Evolutionary conservation across 2,888 invertebrate genomes (phyloP), one percentile per base, ranked within the genome.

Genomic region (Lasioglossum vierecki): DNA sequence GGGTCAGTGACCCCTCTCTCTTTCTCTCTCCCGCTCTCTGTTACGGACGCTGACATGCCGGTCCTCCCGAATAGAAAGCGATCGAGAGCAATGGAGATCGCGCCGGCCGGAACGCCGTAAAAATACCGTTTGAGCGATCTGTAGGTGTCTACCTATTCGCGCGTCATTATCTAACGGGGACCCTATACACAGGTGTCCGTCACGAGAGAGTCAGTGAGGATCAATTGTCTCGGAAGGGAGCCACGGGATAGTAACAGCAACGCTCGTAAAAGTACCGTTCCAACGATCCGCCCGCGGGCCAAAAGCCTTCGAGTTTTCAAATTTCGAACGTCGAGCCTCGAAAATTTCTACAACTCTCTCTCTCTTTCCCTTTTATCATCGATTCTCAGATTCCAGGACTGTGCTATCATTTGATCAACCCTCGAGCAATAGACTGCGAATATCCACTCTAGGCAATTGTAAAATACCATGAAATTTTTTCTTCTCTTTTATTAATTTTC

Each of bases 1-100:
- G 72, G 83, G 80, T 80, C 80, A 57, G 18, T 72, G 83, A 83
- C 75, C 83, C 39, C 15, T 35, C 13, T n/a, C 30, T 63, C 30
- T 63, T 15, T 30, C 30, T 63, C 57, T n/a, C n/a, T 57, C 83
- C 30, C 6, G 22, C 13, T n/a, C 30, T 63, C 57, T n/a, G n/a
- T 57, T 57, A 57, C 57, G 57, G 63, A 63, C 63, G 63, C 63
- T 63, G 63, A 6, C 66, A 35, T 13, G 5, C 53, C 30, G 30
- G 5, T 35, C 8, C 39, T 70, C 22, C 49, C 13, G 60, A 78
- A 82, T 82, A 78, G 74, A 82, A 78, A 82, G 30, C 15, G 66
- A 74, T 30, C 35, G 30, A 15, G 30, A 66, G 66, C 30, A 26
- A 75, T 78, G 78, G 70, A 82, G 81, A 75, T 68, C 18, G 46